A percentile compares a stretch with the other conserved stretches of the same genome.
These are phyloP conservation scores for Tragelaphus scriptus DNA, from an alignment of 2,113 vertebrate genomes.

Conservation along the genomic window DNA sequence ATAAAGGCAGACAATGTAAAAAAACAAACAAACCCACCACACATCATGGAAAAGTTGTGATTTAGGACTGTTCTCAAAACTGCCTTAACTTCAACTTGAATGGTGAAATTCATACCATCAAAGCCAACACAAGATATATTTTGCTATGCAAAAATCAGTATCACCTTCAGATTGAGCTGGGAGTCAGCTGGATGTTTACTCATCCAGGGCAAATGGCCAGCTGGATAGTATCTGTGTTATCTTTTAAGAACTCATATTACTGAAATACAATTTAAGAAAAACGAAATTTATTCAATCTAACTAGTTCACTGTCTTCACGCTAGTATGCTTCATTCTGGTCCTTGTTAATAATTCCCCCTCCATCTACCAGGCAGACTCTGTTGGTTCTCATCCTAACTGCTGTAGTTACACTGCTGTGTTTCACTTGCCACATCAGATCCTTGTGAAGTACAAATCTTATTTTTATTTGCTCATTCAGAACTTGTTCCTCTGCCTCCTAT, in stretches of 20 bases:
- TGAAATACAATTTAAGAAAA: neutral
- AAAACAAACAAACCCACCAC: neutral
- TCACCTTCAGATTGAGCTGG: neutral
- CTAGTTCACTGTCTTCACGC: neutral
- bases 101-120: neutral
- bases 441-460: neutral
- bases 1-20: constrained; percentile 46
- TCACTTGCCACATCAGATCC: neutral
- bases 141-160: neutral
- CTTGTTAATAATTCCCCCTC: neutral
- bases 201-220: neutral
- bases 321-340: neutral
- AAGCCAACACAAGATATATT: constrained; percentile 20
- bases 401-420: neutral
- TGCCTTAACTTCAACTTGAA: constrained; percentile 34
- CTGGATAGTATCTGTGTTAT: neutral
- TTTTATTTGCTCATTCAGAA: constrained; percentile 11
- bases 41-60: constrained; percentile 13
- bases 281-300: neutral
- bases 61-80: neutral
- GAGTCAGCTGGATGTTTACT: neutral
- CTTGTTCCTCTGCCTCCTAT: neutral
- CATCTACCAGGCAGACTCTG: neutral
- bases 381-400: neutral
- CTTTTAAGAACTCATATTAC: neutral